These are phyloP conservation scores for Apostichopus californicus DNA, from an alignment of 35 echinoderm and acorn worm genomes.

Conservation along the genomic window DNA sequence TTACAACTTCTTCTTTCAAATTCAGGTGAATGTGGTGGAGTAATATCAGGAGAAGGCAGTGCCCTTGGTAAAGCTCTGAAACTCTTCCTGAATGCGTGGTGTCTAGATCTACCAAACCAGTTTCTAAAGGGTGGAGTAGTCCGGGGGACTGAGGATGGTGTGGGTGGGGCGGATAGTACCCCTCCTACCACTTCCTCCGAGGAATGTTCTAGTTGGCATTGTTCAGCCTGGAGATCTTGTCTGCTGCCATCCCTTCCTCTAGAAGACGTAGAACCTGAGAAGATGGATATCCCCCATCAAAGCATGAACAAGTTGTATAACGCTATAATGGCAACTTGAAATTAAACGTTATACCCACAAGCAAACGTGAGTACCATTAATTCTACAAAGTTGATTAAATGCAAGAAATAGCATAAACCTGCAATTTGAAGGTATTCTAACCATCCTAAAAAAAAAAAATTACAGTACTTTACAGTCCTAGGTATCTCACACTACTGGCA, in stretches of 20 bases:
- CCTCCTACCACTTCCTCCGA: slow-evolving; percentile 47
- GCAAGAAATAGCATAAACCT: no score
- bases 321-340: no score
- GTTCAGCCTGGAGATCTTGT: slow-evolving; percentile 26
- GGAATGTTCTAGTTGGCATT: slow-evolving; percentile 25
- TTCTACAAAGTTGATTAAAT: no score
- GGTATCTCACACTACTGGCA: no score
- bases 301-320: no score
- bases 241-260: background rate
- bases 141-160: slow-evolving; percentile 51
- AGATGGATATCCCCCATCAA: no score
- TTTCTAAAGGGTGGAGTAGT: slow-evolving; percentile 7
- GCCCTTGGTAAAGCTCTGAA: slow-evolving; percentile 37
- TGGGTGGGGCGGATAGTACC: slow-evolving; percentile 79
- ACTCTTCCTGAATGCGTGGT: slow-evolving; percentile 45
- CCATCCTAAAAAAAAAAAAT: no score
- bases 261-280: background rate
- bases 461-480: no score
- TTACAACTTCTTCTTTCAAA: slow-evolving; percentile 51
- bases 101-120: slow-evolving; percentile 45
- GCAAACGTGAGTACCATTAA: no score
- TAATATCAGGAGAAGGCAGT: slow-evolving; percentile 56
- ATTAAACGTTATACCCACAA: no score
- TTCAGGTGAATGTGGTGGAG: slow-evolving; percentile 79
- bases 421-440: no score